A percentile compares a stretch with the other conserved stretches of the same genome.
phyloP scores from a whole-genome alignment of 2,113 vertebrate species.

The Pristiophorus japonicus region DNA sequence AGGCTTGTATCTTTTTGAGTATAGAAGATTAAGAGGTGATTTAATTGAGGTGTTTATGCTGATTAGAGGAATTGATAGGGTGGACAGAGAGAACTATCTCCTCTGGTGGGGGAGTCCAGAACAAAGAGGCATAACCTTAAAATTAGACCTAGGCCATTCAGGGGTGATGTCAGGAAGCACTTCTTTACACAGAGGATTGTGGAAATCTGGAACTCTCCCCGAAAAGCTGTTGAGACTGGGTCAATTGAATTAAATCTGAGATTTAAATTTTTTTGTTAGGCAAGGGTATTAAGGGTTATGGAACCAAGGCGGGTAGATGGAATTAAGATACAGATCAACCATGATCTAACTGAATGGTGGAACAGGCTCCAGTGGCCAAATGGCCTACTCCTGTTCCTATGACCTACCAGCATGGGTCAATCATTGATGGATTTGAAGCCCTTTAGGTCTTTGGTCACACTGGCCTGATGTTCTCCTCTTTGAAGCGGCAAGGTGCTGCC shows the following conservation, averaged over 20 bases:
- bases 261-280: background rate
- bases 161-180: background rate
- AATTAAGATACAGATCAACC: background rate
- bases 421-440: background rate
- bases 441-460: background rate
- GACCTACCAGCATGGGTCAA: background rate
- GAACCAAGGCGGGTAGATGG: background rate
- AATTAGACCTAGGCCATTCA: background rate
- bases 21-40: background rate
- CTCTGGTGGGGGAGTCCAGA: background rate
- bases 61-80: background rate
- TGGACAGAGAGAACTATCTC: background rate
- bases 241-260: background rate
- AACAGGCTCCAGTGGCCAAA: background rate
- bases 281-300: no score
- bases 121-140: background rate
- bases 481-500: background rate
- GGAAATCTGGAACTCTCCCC: background rate
- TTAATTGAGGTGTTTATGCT: background rate
- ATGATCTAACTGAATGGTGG: background rate
- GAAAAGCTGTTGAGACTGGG: background rate
- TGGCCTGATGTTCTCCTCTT: background rate
- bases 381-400: background rate
- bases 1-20: background rate
- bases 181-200: background rate